phyloP scores from a whole-genome alignment of 2,888 invertebrate species.

The Coleophora flavipennella region DNA sequence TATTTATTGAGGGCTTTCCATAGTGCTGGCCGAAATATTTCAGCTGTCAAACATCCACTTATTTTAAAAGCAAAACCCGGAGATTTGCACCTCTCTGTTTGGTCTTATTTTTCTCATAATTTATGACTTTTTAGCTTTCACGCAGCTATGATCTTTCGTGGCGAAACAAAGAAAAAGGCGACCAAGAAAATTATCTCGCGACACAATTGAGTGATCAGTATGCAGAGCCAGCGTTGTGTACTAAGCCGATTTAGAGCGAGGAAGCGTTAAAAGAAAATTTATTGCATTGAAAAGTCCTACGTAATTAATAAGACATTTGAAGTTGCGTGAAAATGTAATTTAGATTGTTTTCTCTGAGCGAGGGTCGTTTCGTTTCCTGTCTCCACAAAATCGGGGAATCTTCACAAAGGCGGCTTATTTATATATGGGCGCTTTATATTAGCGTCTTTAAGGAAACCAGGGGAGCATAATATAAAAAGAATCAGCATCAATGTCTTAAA shows the following conservation, averaged over 20 bases:
- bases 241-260: conserved; percentile 58
- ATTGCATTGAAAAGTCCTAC: conserved; percentile 70
- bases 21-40: neutral
- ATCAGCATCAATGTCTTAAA: conserved; percentile 72
- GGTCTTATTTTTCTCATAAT: neutral
- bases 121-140: neutral
- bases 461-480: conserved; percentile 71
- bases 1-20: conserved; percentile 29
- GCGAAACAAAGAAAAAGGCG: conserved; percentile 20
- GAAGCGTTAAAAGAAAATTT: conserved; percentile 70
- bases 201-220: conserved; percentile 56
- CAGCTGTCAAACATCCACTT: neutral
- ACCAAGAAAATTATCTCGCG: conserved; percentile 29
- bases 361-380: conserved; percentile 57
- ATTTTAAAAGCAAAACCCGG: too few relatives aligned
- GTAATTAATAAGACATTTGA: conserved; percentile 74
- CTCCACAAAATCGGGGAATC: conserved; percentile 37
- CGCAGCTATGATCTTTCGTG: conserved; percentile 3
- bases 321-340: conserved; percentile 74
- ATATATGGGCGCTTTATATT: conserved; percentile 71
- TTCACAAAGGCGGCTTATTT: conserved; percentile 67
- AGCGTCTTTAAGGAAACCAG: conserved; percentile 67
- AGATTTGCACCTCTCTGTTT: too few relatives aligned
- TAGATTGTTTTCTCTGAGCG: conserved; percentile 66
- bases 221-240: conserved; percentile 55